Evolutionary conservation across 2,113 vertebrate species (phyloP).

Genomic region (Plecotus auritus): DNA sequence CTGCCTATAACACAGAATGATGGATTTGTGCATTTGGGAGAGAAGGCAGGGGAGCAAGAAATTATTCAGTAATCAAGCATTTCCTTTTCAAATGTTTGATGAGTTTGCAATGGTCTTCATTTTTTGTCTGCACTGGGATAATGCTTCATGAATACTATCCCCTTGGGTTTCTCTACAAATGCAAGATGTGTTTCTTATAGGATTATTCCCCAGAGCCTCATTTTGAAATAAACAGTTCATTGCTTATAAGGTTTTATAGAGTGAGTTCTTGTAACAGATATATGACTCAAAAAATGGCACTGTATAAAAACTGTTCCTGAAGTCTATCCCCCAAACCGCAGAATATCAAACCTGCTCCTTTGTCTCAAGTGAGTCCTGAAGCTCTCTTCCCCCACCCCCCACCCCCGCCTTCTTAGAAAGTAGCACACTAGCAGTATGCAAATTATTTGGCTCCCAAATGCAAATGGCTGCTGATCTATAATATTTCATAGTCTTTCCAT

Average conservation of each 20-base stretch:
- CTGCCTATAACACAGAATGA: background rate
- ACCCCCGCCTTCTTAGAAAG: background rate
- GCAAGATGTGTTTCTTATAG: slow-evolving; percentile 51
- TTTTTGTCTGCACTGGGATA: slow-evolving; percentile 45
- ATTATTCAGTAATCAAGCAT: slow-evolving; percentile 36
- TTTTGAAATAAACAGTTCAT: slow-evolving; percentile 59
- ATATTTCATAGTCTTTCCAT: slow-evolving; percentile 51
- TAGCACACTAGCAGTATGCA: background rate
- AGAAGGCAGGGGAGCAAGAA: background rate
- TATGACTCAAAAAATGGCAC: slow-evolving; percentile 35
- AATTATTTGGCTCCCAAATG: slow-evolving; percentile 43
- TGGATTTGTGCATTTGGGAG: background rate
- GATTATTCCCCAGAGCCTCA: slow-evolving; percentile 55
- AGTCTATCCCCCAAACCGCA: background rate
- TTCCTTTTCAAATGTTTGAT: slow-evolving; percentile 46
- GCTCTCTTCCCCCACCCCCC: background rate
- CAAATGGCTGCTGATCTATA: slow-evolving; percentile 6
- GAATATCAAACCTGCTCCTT: background rate
- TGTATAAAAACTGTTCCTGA: background rate
- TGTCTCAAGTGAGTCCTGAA: background rate
- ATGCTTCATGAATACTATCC: slow-evolving; percentile 15
- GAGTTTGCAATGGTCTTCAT: slow-evolving; percentile 47
- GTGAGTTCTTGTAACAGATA: slow-evolving; percentile 29
- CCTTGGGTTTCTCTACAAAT: slow-evolving; percentile 44
- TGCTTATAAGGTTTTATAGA: slow-evolving; percentile 35